phyloP scores from a whole-genome alignment of 2,888 invertebrate species.

The Carterocephalus palaemon region DNA sequence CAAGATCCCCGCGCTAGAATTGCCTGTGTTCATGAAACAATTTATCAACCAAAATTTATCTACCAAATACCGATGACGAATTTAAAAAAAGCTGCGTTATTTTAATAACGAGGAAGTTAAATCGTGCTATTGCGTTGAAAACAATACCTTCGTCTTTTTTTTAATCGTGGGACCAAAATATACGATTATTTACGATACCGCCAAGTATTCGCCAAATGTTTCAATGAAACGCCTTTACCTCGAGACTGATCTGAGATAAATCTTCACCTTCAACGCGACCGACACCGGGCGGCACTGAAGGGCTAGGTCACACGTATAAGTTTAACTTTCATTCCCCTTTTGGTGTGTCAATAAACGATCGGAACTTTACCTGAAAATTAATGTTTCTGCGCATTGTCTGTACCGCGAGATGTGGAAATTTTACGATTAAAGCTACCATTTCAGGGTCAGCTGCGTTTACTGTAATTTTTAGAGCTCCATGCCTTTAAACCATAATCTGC shows the following conservation, averaged over 20 bases:
- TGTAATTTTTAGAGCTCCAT: too few species aligned
- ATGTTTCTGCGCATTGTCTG: constrained; percentile 1
- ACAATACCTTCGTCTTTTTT: neutral
- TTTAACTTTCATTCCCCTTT: constrained; percentile 22
- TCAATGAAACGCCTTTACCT: constrained; percentile 9
- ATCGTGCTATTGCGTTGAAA: too few species aligned
- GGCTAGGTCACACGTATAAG: constrained; percentile 15
- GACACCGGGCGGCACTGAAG: constrained; percentile 1
- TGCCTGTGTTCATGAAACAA: too few species aligned
- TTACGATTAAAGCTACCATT: constrained; percentile 1
- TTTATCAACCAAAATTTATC: too few species aligned
- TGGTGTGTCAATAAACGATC: constrained; percentile 1
- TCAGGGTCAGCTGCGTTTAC: too few species aligned
- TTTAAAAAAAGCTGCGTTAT: too few species aligned
- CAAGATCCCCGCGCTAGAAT: too few species aligned
- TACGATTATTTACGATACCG: too few species aligned
- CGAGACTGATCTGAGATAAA: constrained; percentile 16
- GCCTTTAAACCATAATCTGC: too few species aligned
- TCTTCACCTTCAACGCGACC: constrained; percentile 13
- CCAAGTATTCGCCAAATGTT: neutral
- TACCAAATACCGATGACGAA: too few species aligned
- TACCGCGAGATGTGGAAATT: too few species aligned
- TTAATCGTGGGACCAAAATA: neutral
- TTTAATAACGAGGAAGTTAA: too few species aligned
- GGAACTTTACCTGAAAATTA: constrained; percentile 11